Conservation (phyloP, 1,140 invertebrate genomes). For the Colletes gigas region DNA sequence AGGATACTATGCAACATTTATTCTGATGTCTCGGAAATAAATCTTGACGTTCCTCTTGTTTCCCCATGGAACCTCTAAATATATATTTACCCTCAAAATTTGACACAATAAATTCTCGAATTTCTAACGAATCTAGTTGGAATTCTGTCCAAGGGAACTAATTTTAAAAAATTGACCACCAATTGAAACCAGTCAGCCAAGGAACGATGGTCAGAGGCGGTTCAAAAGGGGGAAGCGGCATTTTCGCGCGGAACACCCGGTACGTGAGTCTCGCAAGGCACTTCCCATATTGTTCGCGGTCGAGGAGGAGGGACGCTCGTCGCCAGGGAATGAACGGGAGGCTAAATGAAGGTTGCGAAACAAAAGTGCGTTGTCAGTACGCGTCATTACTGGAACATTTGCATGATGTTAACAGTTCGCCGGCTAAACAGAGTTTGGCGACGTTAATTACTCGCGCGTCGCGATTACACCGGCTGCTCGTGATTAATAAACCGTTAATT, state of each 20-base stretch:
- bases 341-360: conserved; percentile 55
- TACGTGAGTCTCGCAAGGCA: conserved; percentile 24
- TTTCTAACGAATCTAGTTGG: no score
- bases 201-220: no score
- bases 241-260: conserved; percentile 24
- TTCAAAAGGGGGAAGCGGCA: not conserved
- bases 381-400: conserved; percentile 55
- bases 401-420: conserved; percentile 48
- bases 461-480: conserved; percentile 36
- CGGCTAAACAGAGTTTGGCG: conserved; percentile 43
- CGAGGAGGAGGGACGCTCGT: conserved; percentile 42
- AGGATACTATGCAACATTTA: no score
- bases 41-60: no score
- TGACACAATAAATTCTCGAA: no score
- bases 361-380: conserved; percentile 55
- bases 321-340: conserved; percentile 45
- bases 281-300: conserved; percentile 50
- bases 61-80: no score
- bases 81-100: no score
- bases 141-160: no score
- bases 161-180: no score
- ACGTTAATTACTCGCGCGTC: conserved; percentile 49
- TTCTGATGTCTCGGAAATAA: no score
- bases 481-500: conserved; percentile 54
- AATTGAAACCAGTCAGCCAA: no score